Percentiles rank a stretch among this genome's conserved stretches.
phyloP scores from a whole-genome alignment of 2,888 invertebrate genomes.

The Ectemnius cavifrons region DNA sequence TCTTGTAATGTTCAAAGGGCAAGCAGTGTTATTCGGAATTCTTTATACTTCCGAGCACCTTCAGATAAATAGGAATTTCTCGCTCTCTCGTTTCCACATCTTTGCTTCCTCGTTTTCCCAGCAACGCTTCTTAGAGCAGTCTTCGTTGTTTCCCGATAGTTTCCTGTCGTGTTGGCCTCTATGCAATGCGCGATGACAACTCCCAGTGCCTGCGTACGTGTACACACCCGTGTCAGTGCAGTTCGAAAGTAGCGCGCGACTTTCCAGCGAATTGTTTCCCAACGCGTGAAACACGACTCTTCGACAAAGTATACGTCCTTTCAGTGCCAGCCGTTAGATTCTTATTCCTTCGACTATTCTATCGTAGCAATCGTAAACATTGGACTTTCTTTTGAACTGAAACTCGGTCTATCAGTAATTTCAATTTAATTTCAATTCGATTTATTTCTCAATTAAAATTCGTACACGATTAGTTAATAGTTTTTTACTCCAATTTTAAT shows the following conservation, averaged over 20 bases:
- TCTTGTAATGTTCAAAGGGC: slow-evolving; percentile 4
- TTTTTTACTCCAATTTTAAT: too few relatives aligned
- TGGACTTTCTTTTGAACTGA: not conserved
- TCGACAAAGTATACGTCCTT: not conserved
- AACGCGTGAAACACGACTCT: slow-evolving; percentile 35
- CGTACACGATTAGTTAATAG: too few relatives aligned
- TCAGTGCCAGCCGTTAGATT: too few relatives aligned
- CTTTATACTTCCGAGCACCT: slow-evolving; percentile 30
- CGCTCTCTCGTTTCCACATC: slow-evolving; percentile 8
- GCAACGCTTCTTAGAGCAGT: not conserved
- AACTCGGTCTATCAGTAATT: not conserved
- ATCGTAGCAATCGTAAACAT: not conserved
- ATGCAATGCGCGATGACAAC: slow-evolving; percentile 11
- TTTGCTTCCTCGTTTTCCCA: not conserved
- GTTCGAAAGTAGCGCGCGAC: slow-evolving; percentile 16
- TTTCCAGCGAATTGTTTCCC: slow-evolving; percentile 38
- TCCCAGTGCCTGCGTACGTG: not conserved
- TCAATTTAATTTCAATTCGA: not conserved
- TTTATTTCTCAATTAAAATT: too few relatives aligned
- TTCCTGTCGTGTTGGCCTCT: not conserved
- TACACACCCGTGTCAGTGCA: slow-evolving; percentile 11
- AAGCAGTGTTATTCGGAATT: slow-evolving; percentile 46
- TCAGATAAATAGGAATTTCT: slow-evolving; percentile 53
- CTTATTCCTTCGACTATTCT: too few relatives aligned
- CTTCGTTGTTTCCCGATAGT: not conserved